Evolutionary conservation across 2,888 invertebrate genomes (phyloP).

Genomic region (Rambutsinella grinnellia): DNA sequence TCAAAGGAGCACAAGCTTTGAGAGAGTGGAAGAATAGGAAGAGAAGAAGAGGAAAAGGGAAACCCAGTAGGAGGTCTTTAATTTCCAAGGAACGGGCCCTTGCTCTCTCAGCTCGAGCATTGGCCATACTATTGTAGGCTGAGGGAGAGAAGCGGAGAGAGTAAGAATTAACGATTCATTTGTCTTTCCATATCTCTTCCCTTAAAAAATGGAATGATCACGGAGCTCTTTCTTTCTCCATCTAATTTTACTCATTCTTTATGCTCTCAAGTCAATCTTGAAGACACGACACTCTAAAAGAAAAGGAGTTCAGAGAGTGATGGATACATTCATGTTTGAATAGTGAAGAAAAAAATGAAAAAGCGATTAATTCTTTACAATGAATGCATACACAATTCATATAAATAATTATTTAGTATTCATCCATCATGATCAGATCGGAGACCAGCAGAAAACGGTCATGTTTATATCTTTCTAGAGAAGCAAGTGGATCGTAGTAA

Average conservation of each 20-base stretch:
- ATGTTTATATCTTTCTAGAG: not conserved
- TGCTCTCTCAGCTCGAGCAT: conserved; percentile 61
- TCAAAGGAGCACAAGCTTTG: conserved; percentile 40
- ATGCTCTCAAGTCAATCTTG: not conserved
- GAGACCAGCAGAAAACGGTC: conserved; percentile 9
- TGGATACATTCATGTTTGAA: no score
- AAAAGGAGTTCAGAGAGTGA: not conserved
- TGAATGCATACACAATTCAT: not conserved
- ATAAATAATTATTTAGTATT: conserved; percentile 26
- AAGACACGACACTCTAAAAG: not conserved
- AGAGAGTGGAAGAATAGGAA: conserved; percentile 39
- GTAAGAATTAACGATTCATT: conserved; percentile 56
- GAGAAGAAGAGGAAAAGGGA: conserved; percentile 55
- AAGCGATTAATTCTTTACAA: conserved; percentile 49
- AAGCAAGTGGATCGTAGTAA: no score
- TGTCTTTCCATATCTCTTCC: conserved; percentile 42
- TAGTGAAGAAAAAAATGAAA: not conserved
- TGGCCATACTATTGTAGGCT: conserved; percentile 5
- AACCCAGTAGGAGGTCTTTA: conserved; percentile 67
- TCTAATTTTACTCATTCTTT: conserved; percentile 1
- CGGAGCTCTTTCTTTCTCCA: conserved; percentile 22
- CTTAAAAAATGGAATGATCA: not conserved
- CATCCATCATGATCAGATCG: conserved; percentile 44
- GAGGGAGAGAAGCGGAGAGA: not conserved
- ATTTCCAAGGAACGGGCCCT: conserved; percentile 66